A percentile compares a stretch with the other conserved stretches of the same genome.
phyloP scores from a whole-genome alignment of 2,888 invertebrate genomes.

The Synanthedon andrenaeformis region DNA sequence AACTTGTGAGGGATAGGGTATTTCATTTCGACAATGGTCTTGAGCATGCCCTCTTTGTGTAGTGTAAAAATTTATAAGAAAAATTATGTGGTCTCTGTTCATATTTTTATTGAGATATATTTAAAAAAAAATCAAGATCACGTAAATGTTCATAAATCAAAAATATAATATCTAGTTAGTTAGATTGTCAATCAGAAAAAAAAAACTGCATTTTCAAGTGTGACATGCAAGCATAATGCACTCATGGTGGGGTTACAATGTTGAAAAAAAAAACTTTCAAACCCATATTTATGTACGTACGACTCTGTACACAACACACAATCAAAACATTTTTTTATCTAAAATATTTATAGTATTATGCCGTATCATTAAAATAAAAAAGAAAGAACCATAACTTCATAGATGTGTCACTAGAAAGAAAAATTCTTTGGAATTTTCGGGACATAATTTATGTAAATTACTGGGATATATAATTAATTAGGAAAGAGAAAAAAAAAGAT shows the following conservation, averaged over 20 bases:
- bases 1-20: constrained; percentile 32
- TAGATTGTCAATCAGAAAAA: constrained; percentile 16
- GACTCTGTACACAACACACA: constrained; percentile 27
- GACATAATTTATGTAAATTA: too few species aligned
- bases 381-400: too few species aligned
- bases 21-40: constrained; percentile 32
- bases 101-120: constrained; percentile 7
- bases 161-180: too few species aligned
- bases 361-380: not conserved
- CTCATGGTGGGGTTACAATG: constrained; percentile 39
- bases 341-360: not conserved
- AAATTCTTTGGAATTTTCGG: too few species aligned
- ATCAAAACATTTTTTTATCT: not conserved
- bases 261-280: not conserved
- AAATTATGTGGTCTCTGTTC: constrained; percentile 2
- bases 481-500: too few species aligned
- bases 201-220: constrained; percentile 43
- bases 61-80: constrained; percentile 18
- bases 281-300: constrained; percentile 44
- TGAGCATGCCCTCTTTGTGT: constrained; percentile 61
- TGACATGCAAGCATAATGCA: constrained; percentile 46
- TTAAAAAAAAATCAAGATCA: constrained; percentile 8
- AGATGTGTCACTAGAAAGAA: too few species aligned
- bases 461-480: too few species aligned
- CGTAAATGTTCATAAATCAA: constrained; percentile 1